Evolutionary conservation across 1,140 invertebrate species (phyloP), one percentile per base, ranked within the genome.

Genomic region (Camponotus pennsylvanicus): DNA sequence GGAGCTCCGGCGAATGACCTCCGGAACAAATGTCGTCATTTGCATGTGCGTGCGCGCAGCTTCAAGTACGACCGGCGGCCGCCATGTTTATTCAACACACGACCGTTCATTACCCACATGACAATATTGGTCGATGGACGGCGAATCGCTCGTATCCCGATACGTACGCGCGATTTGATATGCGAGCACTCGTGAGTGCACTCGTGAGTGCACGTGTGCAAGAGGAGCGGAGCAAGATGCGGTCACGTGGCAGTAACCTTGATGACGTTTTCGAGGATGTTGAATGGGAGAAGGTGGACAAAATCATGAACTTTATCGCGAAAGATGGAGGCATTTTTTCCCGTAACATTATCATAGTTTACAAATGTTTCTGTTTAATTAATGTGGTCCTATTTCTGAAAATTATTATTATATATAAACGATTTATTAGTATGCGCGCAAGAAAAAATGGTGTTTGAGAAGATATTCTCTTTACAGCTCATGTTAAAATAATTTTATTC

Each of bases 71-170:
- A 3, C 57, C 66, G 66, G 76, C 89, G 92, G 89, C 86, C 87
- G 86, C 55, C 92, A 93, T 94, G 94, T 95, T 95, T 94, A 95
- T 95, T 94, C 94, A 94, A 92, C 87, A 92, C 91, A 92, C 92
- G 91, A 87, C 85, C 92, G 92, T 94, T 95, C 94, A 94, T 95
- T 94, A 94, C 94, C 93, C 93, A 93, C 93, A 94, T 93, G 94
- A 95, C 94, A 95, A 95, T 95, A 95, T 95, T 94, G 93, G 93
- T 93, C 94, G 93, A 94, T 94, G 93, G 92, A 8, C 67, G 92
- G 2, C 79, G 92, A 94, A 94, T 95, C 93, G 93, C 93, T 94
- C 93, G 94, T 94, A 94, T 92, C 91, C 91, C 93, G 94, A 93
- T 93, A 94, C n/a, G 49, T 52, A 80, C 92, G 94, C 93, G 92